These are phyloP conservation scores for Tetranychus piercei DNA, from an alignment of 2,888 invertebrate species.

Conservation along the genomic window DNA sequence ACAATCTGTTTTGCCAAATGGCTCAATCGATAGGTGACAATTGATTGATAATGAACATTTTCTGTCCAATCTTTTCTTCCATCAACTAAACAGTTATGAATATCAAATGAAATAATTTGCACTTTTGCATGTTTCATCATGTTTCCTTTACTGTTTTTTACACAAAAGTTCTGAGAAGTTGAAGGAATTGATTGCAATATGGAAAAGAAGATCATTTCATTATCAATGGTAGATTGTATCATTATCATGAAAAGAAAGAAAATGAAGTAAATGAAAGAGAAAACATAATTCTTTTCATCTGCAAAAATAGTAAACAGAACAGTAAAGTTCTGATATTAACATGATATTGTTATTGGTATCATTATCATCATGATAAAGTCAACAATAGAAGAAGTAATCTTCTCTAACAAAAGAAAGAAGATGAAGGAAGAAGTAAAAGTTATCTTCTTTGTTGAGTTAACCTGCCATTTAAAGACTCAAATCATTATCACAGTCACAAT, in stretches of 20 bases:
- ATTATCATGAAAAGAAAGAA: not conserved
- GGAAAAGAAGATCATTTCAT: not conserved
- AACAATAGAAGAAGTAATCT: not conserved
- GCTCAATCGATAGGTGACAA: not conserved
- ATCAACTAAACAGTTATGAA: not conserved
- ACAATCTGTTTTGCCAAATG: too few species aligned
- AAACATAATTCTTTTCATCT: not conserved
- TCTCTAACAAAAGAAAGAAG: not conserved
- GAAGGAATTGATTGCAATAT: too few species aligned
- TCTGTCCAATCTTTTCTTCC: not conserved
- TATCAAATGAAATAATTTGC: not conserved
- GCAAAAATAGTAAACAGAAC: not conserved
- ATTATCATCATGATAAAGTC: not conserved
- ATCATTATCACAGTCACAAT: conserved; percentile 1
- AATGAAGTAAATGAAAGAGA: not conserved
- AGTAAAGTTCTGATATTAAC: not conserved
- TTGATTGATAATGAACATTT: not conserved
- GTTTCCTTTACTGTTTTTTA: too few species aligned
- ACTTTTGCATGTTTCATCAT: too few species aligned
- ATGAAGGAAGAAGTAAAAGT: not conserved
- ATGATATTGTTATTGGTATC: not conserved
- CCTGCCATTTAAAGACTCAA: not conserved
- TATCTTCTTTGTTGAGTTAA: not conserved
- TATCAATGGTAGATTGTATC: not conserved
- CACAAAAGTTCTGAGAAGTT: too few species aligned